phyloP scores from a whole-genome alignment of 1,140 invertebrate species.

The Magallana angulata region DNA sequence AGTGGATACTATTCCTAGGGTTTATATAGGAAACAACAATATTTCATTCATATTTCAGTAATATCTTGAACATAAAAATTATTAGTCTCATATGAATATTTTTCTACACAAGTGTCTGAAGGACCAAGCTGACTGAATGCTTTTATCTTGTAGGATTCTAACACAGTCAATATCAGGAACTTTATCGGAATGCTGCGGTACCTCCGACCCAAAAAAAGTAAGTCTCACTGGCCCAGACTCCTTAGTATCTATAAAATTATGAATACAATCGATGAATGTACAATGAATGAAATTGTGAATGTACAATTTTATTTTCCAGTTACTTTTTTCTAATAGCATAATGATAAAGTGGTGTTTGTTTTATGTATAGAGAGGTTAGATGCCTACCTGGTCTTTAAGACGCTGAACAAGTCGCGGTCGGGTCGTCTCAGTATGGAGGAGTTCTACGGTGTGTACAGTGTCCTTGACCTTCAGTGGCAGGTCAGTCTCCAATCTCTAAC shows the following conservation, averaged over 20 bases:
- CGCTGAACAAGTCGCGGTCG: conserved; percentile 85
- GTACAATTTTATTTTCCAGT: background rate
- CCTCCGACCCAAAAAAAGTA: conserved; percentile 84
- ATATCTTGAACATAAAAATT: too few relatives aligned
- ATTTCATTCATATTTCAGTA: too few relatives aligned
- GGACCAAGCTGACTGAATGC: too few relatives aligned
- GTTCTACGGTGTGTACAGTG: conserved; percentile 90
- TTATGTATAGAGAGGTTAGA: conserved; percentile 85
- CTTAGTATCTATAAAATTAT: background rate
- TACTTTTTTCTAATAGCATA: too few relatives aligned
- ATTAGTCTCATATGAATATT: too few relatives aligned
- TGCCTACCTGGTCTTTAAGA: conserved; percentile 89
- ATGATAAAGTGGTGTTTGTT: background rate
- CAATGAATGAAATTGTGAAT: background rate
- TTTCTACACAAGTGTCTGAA: too few relatives aligned
- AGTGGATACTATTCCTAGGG: too few relatives aligned
- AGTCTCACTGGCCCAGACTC: conserved; percentile 3
- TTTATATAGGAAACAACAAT: too few relatives aligned
- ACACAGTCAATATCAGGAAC: conserved; percentile 83
- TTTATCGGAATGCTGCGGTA: conserved; percentile 91
- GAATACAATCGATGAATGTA: background rate
- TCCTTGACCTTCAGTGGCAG: conserved; percentile 87
- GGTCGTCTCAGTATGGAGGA: conserved; percentile 86
- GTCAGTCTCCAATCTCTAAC: conserved; percentile 59
- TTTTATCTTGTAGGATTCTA: conserved; percentile 59